Percentiles rank a stretch among this genome's conserved stretches.
Evolutionary conservation across 1,140 invertebrate species (phyloP).

Genomic region (Drosophila melanica): DNA sequence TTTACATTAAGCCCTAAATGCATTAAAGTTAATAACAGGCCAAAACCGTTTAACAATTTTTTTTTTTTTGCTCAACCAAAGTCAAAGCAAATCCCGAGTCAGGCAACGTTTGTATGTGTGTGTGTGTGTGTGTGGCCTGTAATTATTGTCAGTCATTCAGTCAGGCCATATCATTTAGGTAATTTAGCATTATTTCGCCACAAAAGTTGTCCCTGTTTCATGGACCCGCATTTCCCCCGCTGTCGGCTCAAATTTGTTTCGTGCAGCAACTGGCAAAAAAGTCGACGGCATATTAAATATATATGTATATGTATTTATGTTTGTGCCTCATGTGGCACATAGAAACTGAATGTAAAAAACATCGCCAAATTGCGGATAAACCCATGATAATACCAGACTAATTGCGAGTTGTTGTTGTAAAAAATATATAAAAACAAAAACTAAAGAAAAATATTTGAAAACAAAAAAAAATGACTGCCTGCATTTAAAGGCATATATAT

Average conservation of each 20-base stretch:
- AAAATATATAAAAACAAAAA: neutral
- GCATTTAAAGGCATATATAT: slow-evolving; percentile 45
- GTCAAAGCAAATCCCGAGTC: slow-evolving; percentile 5
- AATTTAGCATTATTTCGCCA: slow-evolving; percentile 49
- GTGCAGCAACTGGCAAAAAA: slow-evolving; percentile 46
- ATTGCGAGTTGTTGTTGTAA: slow-evolving; percentile 17
- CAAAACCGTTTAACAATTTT: slow-evolving; percentile 21
- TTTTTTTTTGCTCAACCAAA: slow-evolving; percentile 41
- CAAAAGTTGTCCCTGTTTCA: slow-evolving; percentile 29
- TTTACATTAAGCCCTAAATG: slow-evolving; percentile 24
- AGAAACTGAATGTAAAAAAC: slow-evolving; percentile 5
- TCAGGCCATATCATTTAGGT: slow-evolving; percentile 40
- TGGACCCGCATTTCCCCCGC: neutral
- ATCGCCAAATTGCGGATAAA: slow-evolving; percentile 21
- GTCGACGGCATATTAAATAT: slow-evolving; percentile 24
- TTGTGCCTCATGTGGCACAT: neutral
- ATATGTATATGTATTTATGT: neutral
- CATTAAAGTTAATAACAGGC: slow-evolving; percentile 22
- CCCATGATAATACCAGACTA: slow-evolving; percentile 32
- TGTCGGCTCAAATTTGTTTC: slow-evolving; percentile 43
- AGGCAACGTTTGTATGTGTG: slow-evolving; percentile 16
- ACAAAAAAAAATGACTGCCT: slow-evolving; percentile 27
- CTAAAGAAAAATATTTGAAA: slow-evolving; percentile 3
- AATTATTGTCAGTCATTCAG: slow-evolving; percentile 24
- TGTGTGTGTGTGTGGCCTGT: slow-evolving; percentile 12